phyloP scores from a whole-genome alignment of 2,888 invertebrate species.

The Orchestes rusci region DNA sequence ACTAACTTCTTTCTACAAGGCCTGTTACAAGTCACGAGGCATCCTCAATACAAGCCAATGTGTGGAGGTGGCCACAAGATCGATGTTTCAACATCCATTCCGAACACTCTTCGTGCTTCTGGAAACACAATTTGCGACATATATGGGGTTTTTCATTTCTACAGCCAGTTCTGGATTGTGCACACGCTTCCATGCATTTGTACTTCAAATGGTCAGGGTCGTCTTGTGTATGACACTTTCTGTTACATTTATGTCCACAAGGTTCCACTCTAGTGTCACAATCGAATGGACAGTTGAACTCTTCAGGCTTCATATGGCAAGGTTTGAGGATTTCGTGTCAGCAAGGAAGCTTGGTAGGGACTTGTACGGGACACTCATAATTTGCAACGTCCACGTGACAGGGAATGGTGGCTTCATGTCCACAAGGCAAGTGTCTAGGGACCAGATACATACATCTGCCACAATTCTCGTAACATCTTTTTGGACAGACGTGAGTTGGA shows the following conservation, averaged over 20 bases:
- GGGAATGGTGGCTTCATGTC: slow-evolving; percentile 42
- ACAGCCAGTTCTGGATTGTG: slow-evolving; percentile 45
- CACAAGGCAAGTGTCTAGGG: slow-evolving; percentile 45
- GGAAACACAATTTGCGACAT: slow-evolving; percentile 43
- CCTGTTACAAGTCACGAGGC: slow-evolving; percentile 42
- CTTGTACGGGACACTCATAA: slow-evolving; percentile 32
- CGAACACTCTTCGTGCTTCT: slow-evolving; percentile 47
- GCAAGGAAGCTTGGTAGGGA: slow-evolving; percentile 35
- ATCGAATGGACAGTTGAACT: slow-evolving; percentile 6
- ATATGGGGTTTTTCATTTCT: slow-evolving; percentile 23
- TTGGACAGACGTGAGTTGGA: slow-evolving; percentile 47
- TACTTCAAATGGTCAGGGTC: slow-evolving; percentile 57
- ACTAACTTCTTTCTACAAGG: slow-evolving; percentile 45
- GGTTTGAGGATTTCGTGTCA: slow-evolving; percentile 43
- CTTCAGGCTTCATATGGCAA: slow-evolving; percentile 40
- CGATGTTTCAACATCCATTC: slow-evolving; percentile 45
- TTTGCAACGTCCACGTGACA: slow-evolving; percentile 46
- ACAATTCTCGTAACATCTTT: slow-evolving; percentile 46
- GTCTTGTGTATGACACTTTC: slow-evolving; percentile 50
- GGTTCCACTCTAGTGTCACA: slow-evolving; percentile 49
- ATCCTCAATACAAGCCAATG: slow-evolving; percentile 43
- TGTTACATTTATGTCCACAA: slow-evolving; percentile 58
- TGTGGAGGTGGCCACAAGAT: slow-evolving; percentile 46
- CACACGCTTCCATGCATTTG: slow-evolving; percentile 45
- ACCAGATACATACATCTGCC: slow-evolving; percentile 44